Percentiles rank a stretch among this genome's conserved stretches.
Evolutionary conservation across 2,113 vertebrate genomes (phyloP).

Genomic region (Daboia siamensis): DNA sequence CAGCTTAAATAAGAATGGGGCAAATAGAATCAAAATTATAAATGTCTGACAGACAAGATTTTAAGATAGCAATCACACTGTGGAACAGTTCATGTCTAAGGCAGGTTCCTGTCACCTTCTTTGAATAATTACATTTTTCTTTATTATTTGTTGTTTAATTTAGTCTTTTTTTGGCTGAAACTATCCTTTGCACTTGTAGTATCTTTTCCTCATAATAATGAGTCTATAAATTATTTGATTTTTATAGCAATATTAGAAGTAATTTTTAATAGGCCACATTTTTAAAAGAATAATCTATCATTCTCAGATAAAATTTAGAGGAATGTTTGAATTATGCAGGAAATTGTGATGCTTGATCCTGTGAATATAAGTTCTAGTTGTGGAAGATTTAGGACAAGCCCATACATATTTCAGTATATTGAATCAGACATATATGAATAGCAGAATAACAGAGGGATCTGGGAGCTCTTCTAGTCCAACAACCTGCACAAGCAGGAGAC

Average conservation of each 20-base stretch:
- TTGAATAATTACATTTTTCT: conserved; percentile 5
- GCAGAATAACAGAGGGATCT: background rate
- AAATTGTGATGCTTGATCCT: background rate
- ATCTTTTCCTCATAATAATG: background rate
- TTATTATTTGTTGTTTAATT: background rate
- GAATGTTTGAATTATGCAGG: background rate
- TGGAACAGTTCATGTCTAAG: background rate
- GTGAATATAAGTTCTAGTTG: background rate
- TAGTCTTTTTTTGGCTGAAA: background rate
- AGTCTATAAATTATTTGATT: background rate
- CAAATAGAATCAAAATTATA: background rate
- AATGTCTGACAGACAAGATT: background rate
- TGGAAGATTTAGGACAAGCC: background rate
- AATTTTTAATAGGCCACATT: conserved; percentile 6
- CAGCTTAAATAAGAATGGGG: background rate
- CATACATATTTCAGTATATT: background rate
- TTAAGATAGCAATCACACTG: background rate
- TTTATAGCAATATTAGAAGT: background rate
- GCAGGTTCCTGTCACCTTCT: background rate
- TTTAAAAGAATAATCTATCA: conserved; percentile 11
- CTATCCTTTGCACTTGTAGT: conserved; percentile 7
- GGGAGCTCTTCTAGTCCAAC: background rate
- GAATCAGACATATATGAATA: background rate
- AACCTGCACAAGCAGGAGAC: background rate
- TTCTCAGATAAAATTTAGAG: background rate